Evolutionary conservation across 1,140 invertebrate genomes (phyloP).

Genomic region (Neuroterus valhalla): DNA sequence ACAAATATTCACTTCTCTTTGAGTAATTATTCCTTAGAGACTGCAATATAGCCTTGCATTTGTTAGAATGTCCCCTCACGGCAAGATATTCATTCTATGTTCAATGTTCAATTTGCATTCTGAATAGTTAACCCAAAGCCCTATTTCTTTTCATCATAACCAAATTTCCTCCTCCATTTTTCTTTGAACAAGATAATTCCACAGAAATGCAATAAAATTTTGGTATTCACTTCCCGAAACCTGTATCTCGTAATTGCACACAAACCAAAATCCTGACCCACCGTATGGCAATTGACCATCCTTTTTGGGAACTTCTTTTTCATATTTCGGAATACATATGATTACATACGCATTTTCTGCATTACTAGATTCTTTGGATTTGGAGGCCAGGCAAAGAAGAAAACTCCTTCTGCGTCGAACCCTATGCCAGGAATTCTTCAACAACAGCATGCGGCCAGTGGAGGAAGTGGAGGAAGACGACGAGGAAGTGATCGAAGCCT

Average conservation of each 20-base stretch:
- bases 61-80: too few species aligned
- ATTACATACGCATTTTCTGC: neutral
- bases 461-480: slow-evolving; percentile 70
- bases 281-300: neutral
- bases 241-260: slow-evolving; percentile 27
- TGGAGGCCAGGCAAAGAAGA: slow-evolving; percentile 89
- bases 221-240: slow-evolving; percentile 9
- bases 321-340: neutral
- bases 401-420: slow-evolving; percentile 80
- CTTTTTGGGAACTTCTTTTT: neutral
- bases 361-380: slow-evolving; percentile 89
- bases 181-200: neutral
- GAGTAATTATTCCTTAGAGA: too few species aligned
- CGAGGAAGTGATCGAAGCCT: slow-evolving; percentile 87
- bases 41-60: too few species aligned
- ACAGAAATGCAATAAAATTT: neutral
- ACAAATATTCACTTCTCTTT: too few species aligned
- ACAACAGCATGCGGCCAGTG: slow-evolving; percentile 57
- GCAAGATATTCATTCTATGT: too few species aligned
- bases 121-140: too few species aligned
- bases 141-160: neutral
- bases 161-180: neutral
- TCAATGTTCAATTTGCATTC: too few species aligned
- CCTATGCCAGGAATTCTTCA: slow-evolving; percentile 72
- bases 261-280: neutral